Conservation (phyloP, 64 coral and sea anemone genomes). For the Actinia tenebrosa region DNA sequence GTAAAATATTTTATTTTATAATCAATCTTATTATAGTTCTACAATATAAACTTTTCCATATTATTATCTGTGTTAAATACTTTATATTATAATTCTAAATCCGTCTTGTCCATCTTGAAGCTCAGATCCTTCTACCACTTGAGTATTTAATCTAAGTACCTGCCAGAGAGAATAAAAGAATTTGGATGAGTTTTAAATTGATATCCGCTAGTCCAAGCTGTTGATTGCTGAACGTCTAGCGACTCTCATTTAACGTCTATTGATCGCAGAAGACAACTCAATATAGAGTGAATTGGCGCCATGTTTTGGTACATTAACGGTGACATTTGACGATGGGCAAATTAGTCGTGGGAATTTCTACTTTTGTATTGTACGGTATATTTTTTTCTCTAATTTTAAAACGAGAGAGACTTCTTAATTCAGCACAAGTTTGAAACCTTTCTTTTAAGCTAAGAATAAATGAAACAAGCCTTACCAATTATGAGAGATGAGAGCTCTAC, state of each 20-base stretch:
- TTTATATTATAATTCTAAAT: background rate
- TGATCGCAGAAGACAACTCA: background rate
- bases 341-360: no score
- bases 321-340: no score
- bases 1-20: background rate
- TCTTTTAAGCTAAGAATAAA: no score
- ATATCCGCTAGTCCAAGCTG: background rate
- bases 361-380: no score
- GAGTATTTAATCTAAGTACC: background rate
- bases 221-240: background rate
- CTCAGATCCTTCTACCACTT: background rate
- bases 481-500: conserved; percentile 37
- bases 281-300: background rate
- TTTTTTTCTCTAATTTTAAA: no score
- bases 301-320: no score
- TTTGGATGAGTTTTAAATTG: background rate
- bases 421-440: no score
- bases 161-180: background rate
- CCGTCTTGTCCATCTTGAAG: background rate
- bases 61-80: background rate
- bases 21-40: background rate
- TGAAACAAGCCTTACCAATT: conserved; percentile 23
- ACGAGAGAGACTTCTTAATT: no score
- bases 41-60: background rate
- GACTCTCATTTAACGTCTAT: background rate